Conservation (phyloP, 30 jellyfish, hydroid and myxozoan genomes). For the Cassiopea xamachana region DNA sequence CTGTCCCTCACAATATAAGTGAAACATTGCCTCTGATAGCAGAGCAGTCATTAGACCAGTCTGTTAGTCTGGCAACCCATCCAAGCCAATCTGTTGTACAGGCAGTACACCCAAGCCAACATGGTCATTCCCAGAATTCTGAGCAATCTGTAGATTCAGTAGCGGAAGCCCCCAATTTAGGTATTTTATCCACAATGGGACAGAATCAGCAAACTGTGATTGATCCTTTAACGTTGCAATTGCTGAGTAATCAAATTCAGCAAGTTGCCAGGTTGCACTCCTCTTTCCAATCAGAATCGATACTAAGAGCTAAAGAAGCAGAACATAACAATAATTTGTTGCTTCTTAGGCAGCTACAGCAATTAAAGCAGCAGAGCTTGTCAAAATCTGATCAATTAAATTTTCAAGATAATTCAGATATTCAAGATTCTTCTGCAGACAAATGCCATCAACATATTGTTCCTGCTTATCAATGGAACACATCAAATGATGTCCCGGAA, state of each 20-base stretch:
- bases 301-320: constrained; percentile 1
- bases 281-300: constrained; percentile 32
- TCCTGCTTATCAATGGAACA: not conserved
- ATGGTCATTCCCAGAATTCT: constrained; percentile 17
- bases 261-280: constrained; percentile 31
- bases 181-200: constrained; percentile 1
- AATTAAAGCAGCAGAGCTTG: not conserved
- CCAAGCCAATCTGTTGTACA: not conserved
- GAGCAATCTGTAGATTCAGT: constrained; percentile 7
- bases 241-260: constrained; percentile 20
- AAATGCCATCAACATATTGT: not conserved
- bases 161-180: constrained; percentile 10
- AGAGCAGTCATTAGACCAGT: constrained; percentile 3
- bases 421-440: not conserved
- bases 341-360: constrained; percentile 19
- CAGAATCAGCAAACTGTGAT: constrained; percentile 7
- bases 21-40: not conserved
- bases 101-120: not conserved
- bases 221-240: constrained; percentile 40
- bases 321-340: constrained; percentile 11
- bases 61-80: not conserved
- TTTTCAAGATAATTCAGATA: not conserved
- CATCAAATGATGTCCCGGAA: not conserved
- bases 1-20: constrained; percentile 1
- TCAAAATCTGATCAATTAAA: not conserved